These are phyloP conservation scores for Drosophila arizonae DNA, from an alignment of 1,140 invertebrate species.

Conservation along the genomic window DNA sequence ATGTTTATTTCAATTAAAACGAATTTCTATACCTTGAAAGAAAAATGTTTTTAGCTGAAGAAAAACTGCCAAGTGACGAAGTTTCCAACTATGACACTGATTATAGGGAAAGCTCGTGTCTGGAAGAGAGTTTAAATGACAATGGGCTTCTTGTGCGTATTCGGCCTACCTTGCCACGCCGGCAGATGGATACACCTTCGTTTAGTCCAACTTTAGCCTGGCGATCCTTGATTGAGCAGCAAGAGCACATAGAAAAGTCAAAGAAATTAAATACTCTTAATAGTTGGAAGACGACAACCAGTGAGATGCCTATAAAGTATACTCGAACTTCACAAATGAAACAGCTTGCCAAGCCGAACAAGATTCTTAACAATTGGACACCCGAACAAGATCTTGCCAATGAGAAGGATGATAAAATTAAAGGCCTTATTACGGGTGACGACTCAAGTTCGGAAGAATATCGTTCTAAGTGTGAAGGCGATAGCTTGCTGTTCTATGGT, in stretches of 20 bases:
- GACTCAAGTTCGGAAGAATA: slow-evolving; percentile 55
- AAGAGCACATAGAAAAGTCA: slow-evolving; percentile 19
- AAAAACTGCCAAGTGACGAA: slow-evolving; percentile 9
- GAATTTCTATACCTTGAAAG: neutral
- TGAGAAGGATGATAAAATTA: slow-evolving; percentile 86
- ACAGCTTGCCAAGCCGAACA: slow-evolving; percentile 16
- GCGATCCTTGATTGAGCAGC: slow-evolving; percentile 85
- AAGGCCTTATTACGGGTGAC: slow-evolving; percentile 82
- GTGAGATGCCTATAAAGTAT: slow-evolving; percentile 44
- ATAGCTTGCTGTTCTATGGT: slow-evolving; percentile 46
- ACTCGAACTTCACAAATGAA: slow-evolving; percentile 19
- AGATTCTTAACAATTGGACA: slow-evolving; percentile 86
- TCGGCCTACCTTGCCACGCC: slow-evolving; percentile 90
- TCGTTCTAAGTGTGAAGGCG: slow-evolving; percentile 50
- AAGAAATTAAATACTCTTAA: slow-evolving; percentile 15
- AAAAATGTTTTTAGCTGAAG: slow-evolving; percentile 14
- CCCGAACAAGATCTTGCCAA: slow-evolving; percentile 89
- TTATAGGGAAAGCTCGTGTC: slow-evolving; percentile 18
- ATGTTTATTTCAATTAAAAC: too few species aligned
- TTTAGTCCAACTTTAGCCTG: slow-evolving; percentile 93
- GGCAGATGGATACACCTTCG: slow-evolving; percentile 88
- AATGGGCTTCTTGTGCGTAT: slow-evolving; percentile 88
- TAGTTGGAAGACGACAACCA: neutral
- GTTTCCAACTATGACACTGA: slow-evolving; percentile 28
- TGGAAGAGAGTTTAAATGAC: slow-evolving; percentile 46